These are phyloP conservation scores for Lineus longissimus DNA, from an alignment of 1,140 invertebrate genomes.

Conservation along the genomic window DNA sequence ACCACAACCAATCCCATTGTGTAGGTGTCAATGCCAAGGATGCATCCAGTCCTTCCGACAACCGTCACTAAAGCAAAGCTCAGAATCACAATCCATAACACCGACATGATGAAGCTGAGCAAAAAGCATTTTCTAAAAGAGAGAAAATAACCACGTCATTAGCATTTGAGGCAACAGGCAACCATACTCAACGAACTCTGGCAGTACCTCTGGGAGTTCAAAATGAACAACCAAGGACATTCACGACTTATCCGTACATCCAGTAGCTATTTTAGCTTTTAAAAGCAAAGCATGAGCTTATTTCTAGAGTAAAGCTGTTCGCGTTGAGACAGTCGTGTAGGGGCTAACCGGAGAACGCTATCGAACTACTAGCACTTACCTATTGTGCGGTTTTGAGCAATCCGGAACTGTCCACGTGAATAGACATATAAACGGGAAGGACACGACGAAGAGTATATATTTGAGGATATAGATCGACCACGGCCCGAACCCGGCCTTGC, in stretches of 20 bases:
- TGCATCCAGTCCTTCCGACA: constrained; percentile 40
- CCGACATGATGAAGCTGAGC: constrained; percentile 16
- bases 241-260: not conserved
- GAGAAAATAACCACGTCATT: not conserved
- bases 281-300: no score
- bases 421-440: constrained; percentile 17
- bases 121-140: constrained; percentile 17
- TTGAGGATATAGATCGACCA: constrained; percentile 15
- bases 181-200: not conserved
- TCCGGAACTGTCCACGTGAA: constrained; percentile 14
- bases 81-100: constrained; percentile 17
- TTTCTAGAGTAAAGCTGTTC: no score
- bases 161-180: no score
- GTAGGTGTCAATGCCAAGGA: constrained; percentile 33
- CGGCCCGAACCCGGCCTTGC: constrained; percentile 10
- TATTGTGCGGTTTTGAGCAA: not conserved
- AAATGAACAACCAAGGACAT: not conserved
- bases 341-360: no score
- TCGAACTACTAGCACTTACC: no score
- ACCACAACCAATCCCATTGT: constrained; percentile 50
- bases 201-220: not conserved
- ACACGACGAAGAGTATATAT: constrained; percentile 16
- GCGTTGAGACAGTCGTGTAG: no score
- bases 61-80: constrained; percentile 19
- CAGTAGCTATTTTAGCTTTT: not conserved